phyloP scores from a whole-genome alignment of 2,113 vertebrate genomes.

The Gavialis gangeticus region DNA sequence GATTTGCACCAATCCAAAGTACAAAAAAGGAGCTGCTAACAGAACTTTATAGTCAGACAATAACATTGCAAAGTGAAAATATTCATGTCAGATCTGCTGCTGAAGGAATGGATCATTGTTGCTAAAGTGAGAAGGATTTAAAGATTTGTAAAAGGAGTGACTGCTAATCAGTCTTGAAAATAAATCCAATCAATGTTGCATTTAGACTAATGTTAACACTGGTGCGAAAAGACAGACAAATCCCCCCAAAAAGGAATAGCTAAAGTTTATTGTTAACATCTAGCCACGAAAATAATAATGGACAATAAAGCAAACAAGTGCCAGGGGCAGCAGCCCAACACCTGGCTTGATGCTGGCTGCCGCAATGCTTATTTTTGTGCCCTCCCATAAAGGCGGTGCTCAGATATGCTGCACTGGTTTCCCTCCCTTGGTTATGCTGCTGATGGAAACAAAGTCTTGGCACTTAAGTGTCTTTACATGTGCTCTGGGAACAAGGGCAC shows the following conservation, averaged over 20 bases:
- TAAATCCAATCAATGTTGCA: not conserved
- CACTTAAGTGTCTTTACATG: too few species aligned
- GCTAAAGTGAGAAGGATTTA: slow-evolving; percentile 17
- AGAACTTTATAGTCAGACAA: slow-evolving; percentile 28
- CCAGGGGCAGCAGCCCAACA: too few species aligned
- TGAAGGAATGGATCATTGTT: not conserved
- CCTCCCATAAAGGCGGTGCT: too few species aligned
- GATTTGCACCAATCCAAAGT: slow-evolving; percentile 13
- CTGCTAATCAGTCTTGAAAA: slow-evolving; percentile 27
- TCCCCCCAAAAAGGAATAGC: not conserved
- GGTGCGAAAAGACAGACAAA: slow-evolving; percentile 27
- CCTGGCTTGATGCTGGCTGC: too few species aligned
- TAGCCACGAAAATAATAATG: slow-evolving; percentile 39
- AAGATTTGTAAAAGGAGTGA: slow-evolving; percentile 33
- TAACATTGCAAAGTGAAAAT: not conserved
- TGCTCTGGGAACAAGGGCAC: too few species aligned
- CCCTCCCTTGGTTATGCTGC: too few species aligned
- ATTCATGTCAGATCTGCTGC: slow-evolving; percentile 8
- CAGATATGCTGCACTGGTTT: too few species aligned
- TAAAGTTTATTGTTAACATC: slow-evolving; percentile 2
- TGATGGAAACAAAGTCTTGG: too few species aligned
- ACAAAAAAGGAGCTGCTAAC: slow-evolving; percentile 2
- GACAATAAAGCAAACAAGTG: not conserved
- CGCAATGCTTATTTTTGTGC: too few species aligned
- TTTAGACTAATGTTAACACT: not conserved